Evolutionary conservation across 2,888 invertebrate species (phyloP), one percentile per base, ranked within the genome.

Genomic region (Leptinotarsa juncta): DNA sequence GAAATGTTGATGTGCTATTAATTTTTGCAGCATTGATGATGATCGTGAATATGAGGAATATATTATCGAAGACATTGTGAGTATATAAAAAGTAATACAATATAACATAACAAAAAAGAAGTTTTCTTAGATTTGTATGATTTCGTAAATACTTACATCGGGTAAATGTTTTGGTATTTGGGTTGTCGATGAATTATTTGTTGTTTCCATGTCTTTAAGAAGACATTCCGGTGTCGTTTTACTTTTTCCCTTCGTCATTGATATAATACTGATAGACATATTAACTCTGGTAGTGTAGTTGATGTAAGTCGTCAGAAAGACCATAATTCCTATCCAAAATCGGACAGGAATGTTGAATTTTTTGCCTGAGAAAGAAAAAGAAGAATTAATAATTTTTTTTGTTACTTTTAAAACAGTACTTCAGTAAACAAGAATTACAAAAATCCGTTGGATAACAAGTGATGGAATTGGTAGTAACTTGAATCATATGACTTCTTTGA

Each of bases 251-350:
- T 89, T 89, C 0, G 90, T 88, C 93, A 93, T 93, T 7, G 92
- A 92, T 32, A 93, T 90, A 23, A 93, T 90, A 79, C 92, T 92
- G 67, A 94, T 90, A 15, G 93, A 92, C 89, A 94, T 91, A 84
- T 94, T 94, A 0, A 93, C 91, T 66, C 94, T 90, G 77, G 93
- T 90, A 91, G 93, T 92, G 86, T 94, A 94, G 60, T 90, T 90
- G 79, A 92, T 90, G 88, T 93, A 93, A 79, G 93, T 93, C 75
- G 91, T 90, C 74, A 93, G 91, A 83, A 94, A 93, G 81, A 93
- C 86, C 94, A 94, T 94, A 67, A 93, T 80, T 49, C 90, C 93
- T 26, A 91, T 87, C 81, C 89, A 85, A 62, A 83, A 81, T n/a
- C 84, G 80, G 15, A 78, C 75, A 26, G 82, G 82, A 66, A 81